Evolutionary conservation across 2,888 invertebrate species (phyloP), one percentile per base, ranked within the genome.

Genomic region (Chrysolina haemoptera): DNA sequence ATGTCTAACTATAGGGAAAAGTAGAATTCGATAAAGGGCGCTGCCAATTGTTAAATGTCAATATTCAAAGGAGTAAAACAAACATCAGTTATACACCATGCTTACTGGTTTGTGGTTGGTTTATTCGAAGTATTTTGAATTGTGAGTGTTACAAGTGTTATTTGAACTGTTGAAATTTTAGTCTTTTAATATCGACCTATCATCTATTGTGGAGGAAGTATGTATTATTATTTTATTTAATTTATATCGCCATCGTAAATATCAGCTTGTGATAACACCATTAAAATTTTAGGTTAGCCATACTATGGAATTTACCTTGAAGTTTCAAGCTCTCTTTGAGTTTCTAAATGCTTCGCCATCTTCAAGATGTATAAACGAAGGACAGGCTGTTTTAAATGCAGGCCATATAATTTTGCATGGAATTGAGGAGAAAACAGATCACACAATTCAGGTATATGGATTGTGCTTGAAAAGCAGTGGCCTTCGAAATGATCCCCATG

Each of bases 391-490:
- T 27, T 5, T 27, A 27, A 27, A 27, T 27, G 27, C n/a, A n/a
- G n/a, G n/a, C n/a, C 27, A 27, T 27, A 27, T 27, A 27, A 27
- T 27, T 27, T 27, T 27, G 27, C 27, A 27, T 27, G 27, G 27
- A 27, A 27, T 27, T 27, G 27, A 27, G 27, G 27, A 27, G 4
- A 43, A 43, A 9, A 43, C 43, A 43, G 43, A 43, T 43, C 43
- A 43, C 8, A 43, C 43, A 43, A 43, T 43, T 43, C 43, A 43
- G 43, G 43, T 43, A 43, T 43, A 43, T 43, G 43, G 43, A 9
- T 43, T 43, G 43, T 43, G 43, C 43, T 43, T 43, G 43, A 43
- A 43, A 43, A 43, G 43, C 43, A 43, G 43, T 43, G 43, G 43
- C 43, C 43, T 43, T 2, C 12, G 43, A 43, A 43, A 43, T 1